phyloP scores from a whole-genome alignment of 2,113 vertebrate species.

The Dasyornis broadbenti region DNA sequence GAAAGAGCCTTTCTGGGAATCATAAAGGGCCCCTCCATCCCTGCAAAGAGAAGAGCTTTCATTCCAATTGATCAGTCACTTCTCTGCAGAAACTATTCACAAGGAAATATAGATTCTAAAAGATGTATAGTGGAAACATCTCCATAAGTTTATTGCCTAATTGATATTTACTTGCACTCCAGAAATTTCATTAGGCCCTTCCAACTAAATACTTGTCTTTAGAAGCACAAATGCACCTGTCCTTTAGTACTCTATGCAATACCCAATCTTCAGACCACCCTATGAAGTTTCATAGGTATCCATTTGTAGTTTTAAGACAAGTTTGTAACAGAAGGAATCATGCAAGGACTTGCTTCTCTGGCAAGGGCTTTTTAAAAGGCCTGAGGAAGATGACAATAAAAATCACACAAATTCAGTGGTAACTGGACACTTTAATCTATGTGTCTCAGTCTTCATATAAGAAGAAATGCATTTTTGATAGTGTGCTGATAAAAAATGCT shows the following conservation, averaged over 20 bases:
- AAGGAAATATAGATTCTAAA: not conserved
- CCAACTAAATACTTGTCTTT: not conserved
- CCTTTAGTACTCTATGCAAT: not conserved
- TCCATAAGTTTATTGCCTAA: not conserved
- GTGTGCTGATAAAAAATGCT: not conserved
- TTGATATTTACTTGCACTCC: not conserved
- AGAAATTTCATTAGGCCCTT: not conserved
- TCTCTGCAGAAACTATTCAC: not conserved
- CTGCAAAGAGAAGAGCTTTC: not conserved
- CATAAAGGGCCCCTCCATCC: not conserved
- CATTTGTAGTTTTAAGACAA: not conserved
- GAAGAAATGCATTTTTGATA: not conserved
- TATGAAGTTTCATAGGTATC: not conserved
- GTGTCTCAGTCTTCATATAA: not conserved
- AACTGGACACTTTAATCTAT: not conserved
- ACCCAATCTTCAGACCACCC: not conserved
- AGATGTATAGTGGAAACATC: not conserved
- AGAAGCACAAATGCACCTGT: not conserved
- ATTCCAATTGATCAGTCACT: not conserved
- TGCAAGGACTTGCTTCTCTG: not conserved
- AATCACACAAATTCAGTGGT: not conserved
- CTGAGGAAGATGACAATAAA: not conserved
- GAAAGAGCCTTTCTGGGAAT: not conserved
- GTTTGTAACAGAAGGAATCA: not conserved
- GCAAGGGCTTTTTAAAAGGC: not conserved